A percentile compares a stretch with the other conserved stretches of the same genome.
Conservation (phyloP, 2,113 vertebrate genomes). For the Acrocephalus arundinaceus region DNA sequence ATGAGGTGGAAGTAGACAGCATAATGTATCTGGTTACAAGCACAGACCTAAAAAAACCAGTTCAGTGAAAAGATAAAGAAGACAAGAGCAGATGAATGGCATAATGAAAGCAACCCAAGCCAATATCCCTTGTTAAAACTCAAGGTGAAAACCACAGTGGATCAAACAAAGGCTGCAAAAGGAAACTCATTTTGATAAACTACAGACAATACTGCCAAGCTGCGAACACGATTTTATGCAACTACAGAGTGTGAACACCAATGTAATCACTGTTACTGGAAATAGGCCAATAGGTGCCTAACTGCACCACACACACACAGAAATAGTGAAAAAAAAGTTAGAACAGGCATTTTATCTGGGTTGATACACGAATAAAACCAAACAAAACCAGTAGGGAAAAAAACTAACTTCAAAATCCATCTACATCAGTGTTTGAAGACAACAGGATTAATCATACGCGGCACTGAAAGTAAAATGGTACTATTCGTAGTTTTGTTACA, state of each 20-base stretch:
- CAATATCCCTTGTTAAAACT: background rate
- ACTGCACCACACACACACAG: background rate
- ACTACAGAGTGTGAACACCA: background rate
- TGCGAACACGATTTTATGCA: rapidly evolving
- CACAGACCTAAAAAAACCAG: background rate
- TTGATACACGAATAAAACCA: background rate
- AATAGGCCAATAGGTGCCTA: background rate
- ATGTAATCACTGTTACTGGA: background rate
- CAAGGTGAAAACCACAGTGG: background rate
- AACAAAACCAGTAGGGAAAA: background rate
- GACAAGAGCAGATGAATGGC: background rate
- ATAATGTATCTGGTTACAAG: background rate
- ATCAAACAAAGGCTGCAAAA: background rate
- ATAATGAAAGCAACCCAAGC: background rate
- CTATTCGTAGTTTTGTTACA: background rate
- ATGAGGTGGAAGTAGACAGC: background rate
- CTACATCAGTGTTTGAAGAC: background rate
- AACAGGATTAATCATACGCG: background rate
- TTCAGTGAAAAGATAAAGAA: background rate
- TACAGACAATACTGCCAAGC: background rate
- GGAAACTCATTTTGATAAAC: background rate
- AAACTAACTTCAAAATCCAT: background rate
- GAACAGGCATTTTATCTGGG: background rate
- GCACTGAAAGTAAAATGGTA: background rate
- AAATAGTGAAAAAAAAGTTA: background rate